Evolutionary conservation across 2,888 invertebrate genomes (phyloP).

Genomic region (Hypolimnas misippus): DNA sequence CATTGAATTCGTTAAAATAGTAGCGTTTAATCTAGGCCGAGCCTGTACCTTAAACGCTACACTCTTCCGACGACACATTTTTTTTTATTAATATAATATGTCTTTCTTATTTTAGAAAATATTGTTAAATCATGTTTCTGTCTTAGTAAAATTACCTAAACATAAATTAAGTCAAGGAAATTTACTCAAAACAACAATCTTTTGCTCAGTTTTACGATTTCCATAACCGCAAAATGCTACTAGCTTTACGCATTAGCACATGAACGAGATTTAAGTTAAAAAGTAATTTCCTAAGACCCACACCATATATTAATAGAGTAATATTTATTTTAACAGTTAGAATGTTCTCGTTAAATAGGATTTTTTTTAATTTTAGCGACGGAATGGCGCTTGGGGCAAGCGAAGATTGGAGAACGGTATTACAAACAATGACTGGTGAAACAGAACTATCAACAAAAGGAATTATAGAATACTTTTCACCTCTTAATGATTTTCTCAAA

Average conservation of each 20-base stretch:
- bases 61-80: too few species aligned
- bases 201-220: too few species aligned
- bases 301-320: background rate
- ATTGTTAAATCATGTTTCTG: too few species aligned
- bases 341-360: background rate
- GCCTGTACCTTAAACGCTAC: too few species aligned
- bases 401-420: conserved; percentile 73
- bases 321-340: background rate
- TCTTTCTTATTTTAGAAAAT: too few species aligned
- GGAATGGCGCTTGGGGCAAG: conserved; percentile 78
- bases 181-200: too few species aligned
- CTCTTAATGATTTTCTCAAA: conserved; percentile 60
- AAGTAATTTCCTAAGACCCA: background rate
- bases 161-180: too few species aligned
- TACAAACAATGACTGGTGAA: conserved; percentile 71
- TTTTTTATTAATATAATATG: too few species aligned
- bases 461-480: conserved; percentile 69
- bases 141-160: too few species aligned
- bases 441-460: conserved; percentile 70
- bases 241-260: conserved; percentile 2
- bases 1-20: too few species aligned
- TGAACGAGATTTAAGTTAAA: background rate
- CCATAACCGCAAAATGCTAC: too few species aligned
- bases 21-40: too few species aligned
- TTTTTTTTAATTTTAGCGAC: conserved; percentile 52